Evolutionary conservation across 2,888 invertebrate species (phyloP), one percentile per base, ranked within the genome.

Genomic region (Rhabditoides inermis): DNA sequence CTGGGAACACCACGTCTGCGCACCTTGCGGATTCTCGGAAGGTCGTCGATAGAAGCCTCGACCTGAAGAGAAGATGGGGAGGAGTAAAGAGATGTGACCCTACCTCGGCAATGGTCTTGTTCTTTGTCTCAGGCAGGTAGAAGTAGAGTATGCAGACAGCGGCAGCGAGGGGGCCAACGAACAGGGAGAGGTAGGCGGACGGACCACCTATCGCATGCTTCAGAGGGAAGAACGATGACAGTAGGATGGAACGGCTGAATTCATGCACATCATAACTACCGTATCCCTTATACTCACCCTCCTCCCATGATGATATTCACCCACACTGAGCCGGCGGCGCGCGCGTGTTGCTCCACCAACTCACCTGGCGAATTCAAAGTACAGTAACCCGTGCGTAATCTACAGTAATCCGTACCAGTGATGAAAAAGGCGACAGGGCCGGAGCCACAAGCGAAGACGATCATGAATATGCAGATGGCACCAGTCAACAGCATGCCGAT

Each of bases 41-140:
- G n/a, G n/a, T n/a, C n/a, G n/a, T n/a, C n/a, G n/a, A n/a, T n/a
- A n/a, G n/a, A n/a, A n/a, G n/a, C n/a, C n/a, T n/a, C n/a, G n/a
- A n/a, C n/a, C n/a, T n/a, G n/a, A n/a, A n/a, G n/a, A n/a, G n/a
- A n/a, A n/a, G n/a, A n/a, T n/a, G n/a, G n/a, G n/a, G n/a, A n/a
- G n/a, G n/a, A n/a, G n/a, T n/a, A n/a, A n/a, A n/a, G n/a, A n/a
- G n/a, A n/a, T n/a, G n/a, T n/a, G n/a, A n/a, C n/a, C n/a, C n/a
- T n/a, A n/a, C n/a, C n/a, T n/a, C n/a, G n/a, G n/a, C n/a, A n/a
- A n/a, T n/a, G n/a, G n/a, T n/a, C n/a, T n/a, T n/a, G n/a, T n/a
- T n/a, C n/a, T 55, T 55, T 5, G 55, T 58, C 28, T 58, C 58
- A 12, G 58, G 58, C 3, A 58, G 53, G 23, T 49, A 55, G 27